Evolutionary conservation across 2,797 vertebrate genomes (phyloP).

Genomic region (Distichodus sexfasciatus): DNA sequence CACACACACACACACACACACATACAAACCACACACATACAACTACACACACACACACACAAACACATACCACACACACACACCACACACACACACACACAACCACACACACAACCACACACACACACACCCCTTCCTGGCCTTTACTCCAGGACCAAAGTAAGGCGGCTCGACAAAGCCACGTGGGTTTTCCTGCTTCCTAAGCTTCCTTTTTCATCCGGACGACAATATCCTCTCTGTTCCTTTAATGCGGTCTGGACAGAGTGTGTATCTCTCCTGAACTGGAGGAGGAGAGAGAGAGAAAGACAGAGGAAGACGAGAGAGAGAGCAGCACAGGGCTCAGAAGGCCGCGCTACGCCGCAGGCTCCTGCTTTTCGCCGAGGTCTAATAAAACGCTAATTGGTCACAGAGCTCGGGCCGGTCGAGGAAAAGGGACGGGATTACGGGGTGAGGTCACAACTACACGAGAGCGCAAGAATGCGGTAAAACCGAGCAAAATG

Average conservation of each 20-base stretch:
- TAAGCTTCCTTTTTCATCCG: conserved; percentile 2
- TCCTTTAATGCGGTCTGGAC: conserved; percentile 45
- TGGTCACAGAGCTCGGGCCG: conserved; percentile 62
- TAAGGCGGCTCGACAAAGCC: conserved; percentile 22
- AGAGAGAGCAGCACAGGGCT: conserved; percentile 38
- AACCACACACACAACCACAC: no score
- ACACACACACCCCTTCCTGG: no score
- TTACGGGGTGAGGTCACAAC: no score
- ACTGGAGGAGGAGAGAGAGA: conserved; percentile 26
- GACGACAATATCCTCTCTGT: conserved; percentile 40
- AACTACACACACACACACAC: no score
- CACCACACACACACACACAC: no score
- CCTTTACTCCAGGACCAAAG: conserved; percentile 3
- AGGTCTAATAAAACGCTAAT: conserved; percentile 59
- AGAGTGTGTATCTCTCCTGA: conserved; percentile 46
- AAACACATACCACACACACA: no score
- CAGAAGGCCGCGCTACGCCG: conserved; percentile 40
- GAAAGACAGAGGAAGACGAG: conserved; percentile 31
- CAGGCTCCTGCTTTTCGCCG: conserved; percentile 45
- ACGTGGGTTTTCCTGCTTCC: conserved; percentile 37
- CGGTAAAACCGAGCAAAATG: no score
- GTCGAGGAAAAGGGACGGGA: conserved; percentile 53
- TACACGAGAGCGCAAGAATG: no score
- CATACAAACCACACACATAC: no score
- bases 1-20: no score